A percentile compares a stretch with the other conserved stretches of the same genome.
Conservation (phyloP, 1,140 invertebrate genomes). For the Heliothis virescens region DNA sequence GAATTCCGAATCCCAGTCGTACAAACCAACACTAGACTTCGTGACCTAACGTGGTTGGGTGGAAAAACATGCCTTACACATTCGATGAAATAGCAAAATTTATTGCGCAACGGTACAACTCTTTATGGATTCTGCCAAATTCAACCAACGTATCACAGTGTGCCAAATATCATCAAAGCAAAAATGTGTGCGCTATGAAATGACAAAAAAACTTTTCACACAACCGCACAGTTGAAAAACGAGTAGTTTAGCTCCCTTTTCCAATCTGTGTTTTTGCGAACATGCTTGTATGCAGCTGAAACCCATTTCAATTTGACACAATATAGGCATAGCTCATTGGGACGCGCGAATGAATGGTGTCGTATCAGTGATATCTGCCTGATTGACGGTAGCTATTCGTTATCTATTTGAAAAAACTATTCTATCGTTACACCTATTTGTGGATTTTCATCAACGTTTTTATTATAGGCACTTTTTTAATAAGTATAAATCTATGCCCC, state of each 20-base stretch:
- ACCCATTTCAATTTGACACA: slow-evolving; percentile 37
- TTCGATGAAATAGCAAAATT: slow-evolving; percentile 37
- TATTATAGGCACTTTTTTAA: no score
- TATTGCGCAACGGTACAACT: slow-evolving; percentile 21
- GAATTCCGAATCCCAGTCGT: slow-evolving; percentile 14
- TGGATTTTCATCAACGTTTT: not conserved
- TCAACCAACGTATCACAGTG: slow-evolving; percentile 28
- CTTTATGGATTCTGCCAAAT: slow-evolving; percentile 23
- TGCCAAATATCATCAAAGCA: slow-evolving; percentile 46
- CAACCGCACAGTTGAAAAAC: slow-evolving; percentile 8
- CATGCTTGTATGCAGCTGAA: slow-evolving; percentile 15
- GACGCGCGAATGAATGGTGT: not conserved
- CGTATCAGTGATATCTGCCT: not conserved
- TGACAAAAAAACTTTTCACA: slow-evolving; percentile 19
- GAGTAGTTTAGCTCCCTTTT: slow-evolving; percentile 14
- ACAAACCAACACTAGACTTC: slow-evolving; percentile 9
- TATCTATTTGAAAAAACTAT: slow-evolving; percentile 2
- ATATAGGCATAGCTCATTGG: not conserved
- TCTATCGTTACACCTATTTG: not conserved
- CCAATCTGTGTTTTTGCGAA: slow-evolving; percentile 22
- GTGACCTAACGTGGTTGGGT: slow-evolving; percentile 22
- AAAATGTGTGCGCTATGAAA: slow-evolving; percentile 3
- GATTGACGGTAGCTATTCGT: not conserved
- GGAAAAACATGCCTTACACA: not conserved
- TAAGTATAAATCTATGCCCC: no score